These are phyloP conservation scores for Cylindroiulus punctatus DNA, from an alignment of 2,888 invertebrate species.

Conservation along the genomic window DNA sequence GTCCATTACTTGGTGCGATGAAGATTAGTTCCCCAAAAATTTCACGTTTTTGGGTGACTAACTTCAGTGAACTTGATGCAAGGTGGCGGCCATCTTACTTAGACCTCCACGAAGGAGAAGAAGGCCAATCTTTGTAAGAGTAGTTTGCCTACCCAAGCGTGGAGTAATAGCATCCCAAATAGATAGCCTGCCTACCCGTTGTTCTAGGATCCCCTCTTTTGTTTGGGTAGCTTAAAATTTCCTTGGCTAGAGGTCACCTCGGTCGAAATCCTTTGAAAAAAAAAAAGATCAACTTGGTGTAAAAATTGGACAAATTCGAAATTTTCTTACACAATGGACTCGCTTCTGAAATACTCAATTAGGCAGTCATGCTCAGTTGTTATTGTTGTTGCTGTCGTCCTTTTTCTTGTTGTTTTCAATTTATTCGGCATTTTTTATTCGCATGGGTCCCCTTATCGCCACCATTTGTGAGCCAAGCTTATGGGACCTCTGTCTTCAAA, in stretches of 20 bases:
- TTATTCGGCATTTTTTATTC: neutral
- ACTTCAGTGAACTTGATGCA: conserved; percentile 35
- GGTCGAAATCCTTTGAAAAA: neutral
- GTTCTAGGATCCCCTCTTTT: conserved; percentile 42
- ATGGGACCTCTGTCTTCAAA: conserved; percentile 21
- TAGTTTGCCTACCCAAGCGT: conserved; percentile 40
- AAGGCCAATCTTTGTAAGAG: conserved; percentile 39
- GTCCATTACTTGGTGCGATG: conserved; percentile 26
- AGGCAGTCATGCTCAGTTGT: conserved; percentile 27
- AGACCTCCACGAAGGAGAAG: conserved; percentile 40
- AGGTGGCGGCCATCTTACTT: neutral
- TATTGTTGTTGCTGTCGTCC: conserved; percentile 35
- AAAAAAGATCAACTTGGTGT: neutral
- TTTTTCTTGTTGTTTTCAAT: conserved; percentile 34
- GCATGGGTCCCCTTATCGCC: neutral
- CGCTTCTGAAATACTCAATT: conserved; percentile 30
- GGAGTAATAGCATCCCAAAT: conserved; percentile 14
- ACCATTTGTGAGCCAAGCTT: neutral
- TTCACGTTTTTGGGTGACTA: conserved; percentile 45
- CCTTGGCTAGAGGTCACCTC: conserved; percentile 36
- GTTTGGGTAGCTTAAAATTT: conserved; percentile 15
- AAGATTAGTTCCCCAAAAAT: conserved; percentile 6
- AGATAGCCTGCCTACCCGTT: conserved; percentile 43
- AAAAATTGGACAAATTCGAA: conserved; percentile 36
- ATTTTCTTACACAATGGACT: neutral